Evolutionary conservation across 2,113 vertebrate genomes (phyloP), one percentile per base, ranked within the genome.

Genomic region (Neogobius melanostomus): DNA sequence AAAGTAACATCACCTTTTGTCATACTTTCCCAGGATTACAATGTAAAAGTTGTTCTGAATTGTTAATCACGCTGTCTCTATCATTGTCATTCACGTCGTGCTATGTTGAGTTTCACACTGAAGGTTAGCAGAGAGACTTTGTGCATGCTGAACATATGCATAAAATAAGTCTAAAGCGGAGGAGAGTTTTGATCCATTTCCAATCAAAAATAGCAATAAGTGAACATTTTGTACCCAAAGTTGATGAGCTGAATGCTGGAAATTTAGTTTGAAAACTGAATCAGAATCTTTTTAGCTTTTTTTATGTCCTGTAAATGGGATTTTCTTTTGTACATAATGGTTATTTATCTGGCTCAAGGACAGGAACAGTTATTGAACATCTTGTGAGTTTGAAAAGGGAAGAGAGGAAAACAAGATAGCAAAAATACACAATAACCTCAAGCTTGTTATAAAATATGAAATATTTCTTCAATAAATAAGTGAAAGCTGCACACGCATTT

Each of bases 21-120:
- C 64, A 77, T 82, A 59, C 10, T 71, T 69, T 84, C 52, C 36
- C 43, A 57, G 64, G 70, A 77, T 78, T 79, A 54, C 79, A 66
- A 57, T 63, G 57, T 76, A 52, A 76, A 86, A 76, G 74, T 76
- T 75, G 66, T 61, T 76, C 49, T 53, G 68, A 76, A 74, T 81
- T 68, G 44, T 73, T 73, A 75, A 74, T n/a, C 71, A 66, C 49
- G 66, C 56, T 67, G 28, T 69, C 79, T 68, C 21, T 51, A 65
- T 75, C 62, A 64, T 73, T 77, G 59, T 52, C 42, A 53, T 57
- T 76, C 74, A 52, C 52, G 1, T 46, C 42, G 46, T 42, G 44
- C 12, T 44, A 2, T 59, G 43, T 17, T 77, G 51, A 48, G 73
- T 46, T 57, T 69, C 59, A 61, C 47, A 50, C 28, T 61, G 61